Percentiles rank a stretch among this genome's conserved stretches.
Conservation (phyloP, 1,140 invertebrate genomes). For the Drosophila kikkawai region DNA sequence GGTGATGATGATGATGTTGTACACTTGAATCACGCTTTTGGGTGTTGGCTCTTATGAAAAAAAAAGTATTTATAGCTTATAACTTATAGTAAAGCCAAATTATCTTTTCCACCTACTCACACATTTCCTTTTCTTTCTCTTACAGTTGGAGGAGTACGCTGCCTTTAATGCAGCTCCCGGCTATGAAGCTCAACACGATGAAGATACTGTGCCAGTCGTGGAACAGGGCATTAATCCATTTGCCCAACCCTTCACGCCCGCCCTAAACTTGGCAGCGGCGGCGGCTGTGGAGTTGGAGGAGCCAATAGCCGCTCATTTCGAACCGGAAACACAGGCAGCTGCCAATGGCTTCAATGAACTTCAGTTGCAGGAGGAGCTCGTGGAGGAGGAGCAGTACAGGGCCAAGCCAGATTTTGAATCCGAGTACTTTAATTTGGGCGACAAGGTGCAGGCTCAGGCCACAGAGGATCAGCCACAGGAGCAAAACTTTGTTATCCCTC, state of each 20-base stretch:
- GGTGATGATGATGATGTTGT: conserved; percentile 1
- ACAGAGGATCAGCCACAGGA: neutral
- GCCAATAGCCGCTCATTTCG: neutral
- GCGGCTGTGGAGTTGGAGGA: conserved; percentile 8
- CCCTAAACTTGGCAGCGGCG: conserved; percentile 1
- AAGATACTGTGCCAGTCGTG: neutral
- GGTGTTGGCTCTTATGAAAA: conserved; percentile 7
- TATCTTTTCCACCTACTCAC: neutral
- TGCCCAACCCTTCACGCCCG: conserved; percentile 46
- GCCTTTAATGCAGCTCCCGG: conserved; percentile 59
- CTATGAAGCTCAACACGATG: conserved; percentile 31
- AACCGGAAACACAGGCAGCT: conserved; percentile 35
- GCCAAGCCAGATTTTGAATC: neutral
- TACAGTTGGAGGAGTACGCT: conserved; percentile 70
- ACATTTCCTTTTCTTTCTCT: conserved; percentile 11
- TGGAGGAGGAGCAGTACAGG: conserved; percentile 46
- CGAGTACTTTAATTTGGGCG: conserved; percentile 2
- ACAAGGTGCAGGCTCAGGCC: neutral
- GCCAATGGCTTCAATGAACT: conserved; percentile 39
- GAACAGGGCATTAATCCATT: conserved; percentile 58
- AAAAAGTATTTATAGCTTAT: neutral
- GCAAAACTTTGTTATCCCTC: conserved; percentile 1
- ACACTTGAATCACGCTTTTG: conserved; percentile 1
- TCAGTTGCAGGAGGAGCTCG: conserved; percentile 46
- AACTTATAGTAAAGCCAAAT: too few species aligned